Evolutionary conservation across 2,113 vertebrate genomes (phyloP), one percentile per base, ranked within the genome.

Genomic region (Antennarius striatus): DNA sequence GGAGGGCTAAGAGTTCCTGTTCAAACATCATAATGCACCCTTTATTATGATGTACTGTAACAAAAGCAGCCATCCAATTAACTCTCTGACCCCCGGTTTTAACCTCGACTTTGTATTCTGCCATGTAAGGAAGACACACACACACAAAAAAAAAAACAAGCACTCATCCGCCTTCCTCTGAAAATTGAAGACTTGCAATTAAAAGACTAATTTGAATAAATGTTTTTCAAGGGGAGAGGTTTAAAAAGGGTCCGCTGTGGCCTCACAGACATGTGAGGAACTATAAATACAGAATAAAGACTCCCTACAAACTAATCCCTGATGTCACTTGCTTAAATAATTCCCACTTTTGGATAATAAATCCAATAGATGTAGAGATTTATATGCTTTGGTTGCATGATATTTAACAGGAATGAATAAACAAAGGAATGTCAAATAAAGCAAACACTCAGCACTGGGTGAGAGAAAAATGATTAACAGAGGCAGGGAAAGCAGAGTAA

Each of bases 321-420:
- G 13, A 66, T 42, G 39, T 65, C 56, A 65, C 70, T 53, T 75
- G 70, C 78, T 79, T 73, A 62, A 39, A 51, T 63, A 86, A 80
- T 68, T 79, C 43, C 57, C 16, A 48, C 61, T 68, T 56, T 13
- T 57, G 60, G 70, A 74, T 14, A 50, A 64, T 52, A 40, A 10
- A 12, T 6, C 32, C 3, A 14, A 15, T 79, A 68, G 59, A 58
- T 39, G 11, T 5, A 1, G 68, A 53, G 46, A 56, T 61, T 54
- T 53, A 9, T 6, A 32, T 67, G 62, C 62, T 63, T 77, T 39
- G 66, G 46, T 64, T 5, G 40, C 39, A 59, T 49, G 32, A 39
- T 22, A 62, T 68, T 50, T 16, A 53, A 62, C 17, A 60, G 53
- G 70, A 71, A 85, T 15, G 42, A 2, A 68, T 40, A 52, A 58